Evolutionary conservation across 2,888 invertebrate genomes (phyloP).

Genomic region (Chaitophorus viminalis): DNA sequence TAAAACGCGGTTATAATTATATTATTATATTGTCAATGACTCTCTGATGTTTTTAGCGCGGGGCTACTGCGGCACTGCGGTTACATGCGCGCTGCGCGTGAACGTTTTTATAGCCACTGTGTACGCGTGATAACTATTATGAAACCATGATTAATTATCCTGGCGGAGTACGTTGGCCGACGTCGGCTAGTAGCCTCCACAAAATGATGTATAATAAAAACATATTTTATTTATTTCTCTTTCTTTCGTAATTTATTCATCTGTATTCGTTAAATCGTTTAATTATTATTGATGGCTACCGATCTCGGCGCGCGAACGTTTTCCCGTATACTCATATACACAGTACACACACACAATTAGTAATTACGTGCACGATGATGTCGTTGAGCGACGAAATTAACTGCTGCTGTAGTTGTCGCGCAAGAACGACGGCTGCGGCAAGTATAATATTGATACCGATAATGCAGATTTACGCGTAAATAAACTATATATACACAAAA

Average conservation of each 20-base stretch:
- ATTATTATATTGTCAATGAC: background rate
- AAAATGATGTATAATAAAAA: no score
- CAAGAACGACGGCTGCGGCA: no score
- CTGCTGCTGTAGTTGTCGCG: background rate
- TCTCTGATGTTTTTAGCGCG: background rate
- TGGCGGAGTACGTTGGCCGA: background rate
- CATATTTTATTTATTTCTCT: no score
- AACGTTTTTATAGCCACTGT: background rate
- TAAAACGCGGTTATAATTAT: background rate
- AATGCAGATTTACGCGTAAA: no score
- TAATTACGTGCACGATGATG: no score
- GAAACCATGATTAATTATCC: conserved; percentile 19
- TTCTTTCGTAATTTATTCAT: background rate
- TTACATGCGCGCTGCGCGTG: conserved; percentile 16
- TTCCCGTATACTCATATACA: no score
- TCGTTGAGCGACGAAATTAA: no score
- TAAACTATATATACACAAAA: no score
- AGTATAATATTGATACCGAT: no score
- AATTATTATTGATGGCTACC: background rate
- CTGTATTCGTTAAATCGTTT: background rate
- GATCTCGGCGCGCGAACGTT: background rate
- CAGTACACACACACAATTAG: no score
- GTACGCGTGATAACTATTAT: conserved; percentile 15
- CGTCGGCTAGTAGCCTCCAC: no score
- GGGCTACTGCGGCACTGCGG: background rate